Conservation (phyloP, 2,797 vertebrate species). For the Enteromius fasciolatus region DNA sequence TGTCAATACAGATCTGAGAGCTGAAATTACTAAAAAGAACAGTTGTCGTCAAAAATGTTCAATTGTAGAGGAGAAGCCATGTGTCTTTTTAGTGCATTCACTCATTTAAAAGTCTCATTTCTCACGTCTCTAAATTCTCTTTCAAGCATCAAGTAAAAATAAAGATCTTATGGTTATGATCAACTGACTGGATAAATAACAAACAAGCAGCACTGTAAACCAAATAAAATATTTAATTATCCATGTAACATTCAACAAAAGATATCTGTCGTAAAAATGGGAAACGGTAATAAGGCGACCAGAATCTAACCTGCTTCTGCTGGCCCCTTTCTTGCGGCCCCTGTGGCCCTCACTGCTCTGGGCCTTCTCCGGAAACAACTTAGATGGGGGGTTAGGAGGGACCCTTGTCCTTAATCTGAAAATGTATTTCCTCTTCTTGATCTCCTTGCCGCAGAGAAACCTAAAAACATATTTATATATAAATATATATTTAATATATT, state of each 20-base stretch:
- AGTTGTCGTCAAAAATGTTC: neutral
- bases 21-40: neutral
- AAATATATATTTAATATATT: too few relatives aligned
- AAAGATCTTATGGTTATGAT: neutral
- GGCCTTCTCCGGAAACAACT: constrained; percentile 86
- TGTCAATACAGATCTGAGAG: constrained; percentile 11
- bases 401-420: constrained; percentile 93
- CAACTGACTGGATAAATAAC: neutral
- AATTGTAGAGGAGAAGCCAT: neutral
- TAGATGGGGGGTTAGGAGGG: constrained; percentile 89
- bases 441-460: constrained; percentile 95
- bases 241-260: neutral
- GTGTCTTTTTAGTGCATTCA: neutral
- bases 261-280: neutral
- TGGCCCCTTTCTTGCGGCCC: constrained; percentile 78
- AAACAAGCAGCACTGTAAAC: neutral
- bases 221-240: neutral
- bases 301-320: constrained; percentile 75
- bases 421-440: constrained; percentile 97
- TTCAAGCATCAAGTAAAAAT: neutral
- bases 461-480: constrained; percentile 67
- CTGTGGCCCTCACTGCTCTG: constrained; percentile 71
- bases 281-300: neutral
- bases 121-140: neutral
- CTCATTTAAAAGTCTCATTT: neutral